Evolutionary conservation across 2,113 vertebrate species (phyloP).

Genomic region (Poeciliopsis prolifica): DNA sequence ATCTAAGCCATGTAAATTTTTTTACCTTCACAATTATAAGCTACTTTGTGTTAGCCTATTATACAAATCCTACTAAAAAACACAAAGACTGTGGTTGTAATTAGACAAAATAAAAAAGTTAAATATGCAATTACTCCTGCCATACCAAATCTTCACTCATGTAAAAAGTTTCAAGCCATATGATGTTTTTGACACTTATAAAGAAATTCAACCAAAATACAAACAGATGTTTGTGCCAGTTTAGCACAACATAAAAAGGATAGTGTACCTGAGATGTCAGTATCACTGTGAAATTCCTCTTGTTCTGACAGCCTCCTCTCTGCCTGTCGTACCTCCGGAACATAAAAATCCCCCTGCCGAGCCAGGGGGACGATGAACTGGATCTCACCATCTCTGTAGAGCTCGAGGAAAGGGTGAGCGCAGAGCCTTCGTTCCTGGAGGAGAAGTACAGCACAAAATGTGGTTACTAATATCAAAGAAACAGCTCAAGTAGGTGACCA

Average conservation of each 20-base stretch:
- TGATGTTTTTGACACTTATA: neutral
- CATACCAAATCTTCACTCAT: neutral
- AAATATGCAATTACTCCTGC: neutral
- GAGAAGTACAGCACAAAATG: neutral
- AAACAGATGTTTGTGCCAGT: neutral
- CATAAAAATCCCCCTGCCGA: conserved; percentile 92
- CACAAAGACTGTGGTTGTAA: neutral
- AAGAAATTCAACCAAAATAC: neutral
- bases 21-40: neutral
- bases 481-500: neutral
- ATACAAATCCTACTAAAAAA: neutral
- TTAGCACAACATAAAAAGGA: neutral
- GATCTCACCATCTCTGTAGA: conserved; percentile 88
- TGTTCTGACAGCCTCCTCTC: conserved; percentile 73
- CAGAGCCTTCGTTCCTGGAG: conserved; percentile 89
- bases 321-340: conserved; percentile 87
- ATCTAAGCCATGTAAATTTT: neutral
- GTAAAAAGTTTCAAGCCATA: neutral
- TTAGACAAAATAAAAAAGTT: neutral
- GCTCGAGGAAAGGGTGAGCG: conserved; percentile 90
- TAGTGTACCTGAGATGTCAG: conserved; percentile 85
- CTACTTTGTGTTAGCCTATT: neutral
- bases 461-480: neutral
- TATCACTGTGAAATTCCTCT: conserved; percentile 74
- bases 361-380: conserved; percentile 89